These are phyloP conservation scores for Drosophila lacicola DNA, from an alignment of 2,888 invertebrate genomes.

Conservation along the genomic window DNA sequence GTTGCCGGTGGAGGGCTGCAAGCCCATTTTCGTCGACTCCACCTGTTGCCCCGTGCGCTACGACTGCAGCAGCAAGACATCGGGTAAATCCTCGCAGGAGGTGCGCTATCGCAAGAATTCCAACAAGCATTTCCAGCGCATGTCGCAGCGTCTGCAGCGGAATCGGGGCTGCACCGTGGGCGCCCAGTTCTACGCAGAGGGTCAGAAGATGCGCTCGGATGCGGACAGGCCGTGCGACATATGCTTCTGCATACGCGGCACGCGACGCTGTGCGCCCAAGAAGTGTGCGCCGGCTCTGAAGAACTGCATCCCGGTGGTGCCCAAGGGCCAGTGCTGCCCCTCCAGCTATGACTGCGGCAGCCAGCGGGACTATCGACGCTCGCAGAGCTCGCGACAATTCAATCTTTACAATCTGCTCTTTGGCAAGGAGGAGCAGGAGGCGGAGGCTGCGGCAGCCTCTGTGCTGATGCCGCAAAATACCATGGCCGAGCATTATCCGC, in stretches of 20 bases:
- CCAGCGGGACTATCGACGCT: slow-evolving; percentile 83
- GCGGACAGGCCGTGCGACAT: slow-evolving; percentile 88
- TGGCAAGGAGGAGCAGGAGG: slow-evolving; percentile 76
- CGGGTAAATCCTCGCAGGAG: slow-evolving; percentile 82
- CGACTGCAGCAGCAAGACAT: slow-evolving; percentile 87
- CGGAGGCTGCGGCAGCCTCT: slow-evolving; percentile 37
- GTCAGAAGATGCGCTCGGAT: slow-evolving; percentile 88
- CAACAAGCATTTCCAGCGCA: slow-evolving; percentile 83
- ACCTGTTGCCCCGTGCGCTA: slow-evolving; percentile 93
- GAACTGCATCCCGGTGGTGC: slow-evolving; percentile 91
- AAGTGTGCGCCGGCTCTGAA: slow-evolving; percentile 91
- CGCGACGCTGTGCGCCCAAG: slow-evolving; percentile 90
- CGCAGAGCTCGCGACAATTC: slow-evolving; percentile 82
- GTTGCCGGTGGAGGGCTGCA: slow-evolving; percentile 89
- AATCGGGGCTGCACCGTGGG: slow-evolving; percentile 87
- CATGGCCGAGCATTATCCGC: slow-evolving; percentile 75
- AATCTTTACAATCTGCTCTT: slow-evolving; percentile 83
- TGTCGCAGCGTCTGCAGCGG: slow-evolving; percentile 82
- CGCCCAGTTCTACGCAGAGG: slow-evolving; percentile 88
- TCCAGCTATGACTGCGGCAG: slow-evolving; percentile 93
- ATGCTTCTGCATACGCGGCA: slow-evolving; percentile 92
- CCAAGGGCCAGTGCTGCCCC: slow-evolving; percentile 93
- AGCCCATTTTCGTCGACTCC: slow-evolving; percentile 84
- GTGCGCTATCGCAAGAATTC: slow-evolving; percentile 81
- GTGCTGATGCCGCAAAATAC: slow-evolving; percentile 45